These are phyloP conservation scores for Unio pictorum DNA, from an alignment of 2,888 invertebrate species.

Conservation along the genomic window DNA sequence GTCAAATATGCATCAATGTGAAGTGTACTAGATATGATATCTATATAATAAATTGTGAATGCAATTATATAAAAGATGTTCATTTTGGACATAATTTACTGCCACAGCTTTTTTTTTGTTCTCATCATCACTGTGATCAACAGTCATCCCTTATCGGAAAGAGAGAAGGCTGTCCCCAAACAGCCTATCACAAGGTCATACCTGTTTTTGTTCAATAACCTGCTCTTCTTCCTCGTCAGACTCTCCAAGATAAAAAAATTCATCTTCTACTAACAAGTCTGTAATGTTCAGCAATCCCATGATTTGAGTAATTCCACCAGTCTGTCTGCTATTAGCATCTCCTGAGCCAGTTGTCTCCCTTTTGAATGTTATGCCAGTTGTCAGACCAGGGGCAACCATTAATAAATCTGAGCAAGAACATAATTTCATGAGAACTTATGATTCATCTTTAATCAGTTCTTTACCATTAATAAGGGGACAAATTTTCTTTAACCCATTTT, in stretches of 20 bases:
- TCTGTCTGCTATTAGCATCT: conserved; percentile 1
- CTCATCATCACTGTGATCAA: too few relatives aligned
- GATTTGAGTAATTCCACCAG: conserved; percentile 18
- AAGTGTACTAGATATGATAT: too few relatives aligned
- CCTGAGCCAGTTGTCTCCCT: conserved; percentile 68
- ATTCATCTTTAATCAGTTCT: background rate
- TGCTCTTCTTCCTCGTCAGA: conserved; percentile 47
- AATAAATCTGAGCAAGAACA: conserved; percentile 74
- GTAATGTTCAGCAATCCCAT: conserved; percentile 58
- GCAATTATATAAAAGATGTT: too few relatives aligned
- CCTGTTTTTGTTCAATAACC: background rate
- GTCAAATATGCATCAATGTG: too few relatives aligned
- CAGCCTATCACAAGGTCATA: too few relatives aligned
- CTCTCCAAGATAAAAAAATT: conserved; percentile 57
- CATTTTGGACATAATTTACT: too few relatives aligned
- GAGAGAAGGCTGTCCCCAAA: too few relatives aligned
- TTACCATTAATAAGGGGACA: too few relatives aligned
- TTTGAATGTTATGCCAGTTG: conserved; percentile 71
- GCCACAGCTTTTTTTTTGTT: too few relatives aligned
- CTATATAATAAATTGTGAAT: too few relatives aligned
- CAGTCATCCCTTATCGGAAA: too few relatives aligned
- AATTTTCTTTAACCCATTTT: background rate
- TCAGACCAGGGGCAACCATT: conserved; percentile 81
- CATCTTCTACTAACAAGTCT: conserved; percentile 47
- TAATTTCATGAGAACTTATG: background rate